Evolutionary conservation across 2,888 invertebrate genomes (phyloP).

Genomic region (Parasteatoda lunata): DNA sequence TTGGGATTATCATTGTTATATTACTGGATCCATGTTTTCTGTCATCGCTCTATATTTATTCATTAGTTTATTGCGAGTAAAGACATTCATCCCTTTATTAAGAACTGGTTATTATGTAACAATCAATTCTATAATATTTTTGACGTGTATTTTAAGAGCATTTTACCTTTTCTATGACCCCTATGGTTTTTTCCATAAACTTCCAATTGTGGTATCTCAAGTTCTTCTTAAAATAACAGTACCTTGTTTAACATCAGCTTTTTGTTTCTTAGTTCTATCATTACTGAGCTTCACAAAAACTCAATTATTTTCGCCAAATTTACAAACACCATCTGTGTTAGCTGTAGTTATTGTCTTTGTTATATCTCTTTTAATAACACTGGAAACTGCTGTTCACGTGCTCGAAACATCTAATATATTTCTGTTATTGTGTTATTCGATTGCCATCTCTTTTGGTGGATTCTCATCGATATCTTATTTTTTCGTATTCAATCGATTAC

Average conservation of each 20-base stretch:
- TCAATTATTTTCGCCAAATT: slow-evolving; percentile 74
- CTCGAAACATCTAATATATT: slow-evolving; percentile 71
- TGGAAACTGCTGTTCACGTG: slow-evolving; percentile 80
- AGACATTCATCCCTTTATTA: slow-evolving; percentile 83
- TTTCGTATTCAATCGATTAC: slow-evolving; percentile 73
- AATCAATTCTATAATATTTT: slow-evolving; percentile 86
- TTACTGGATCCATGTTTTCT: slow-evolving; percentile 88
- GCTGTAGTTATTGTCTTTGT: slow-evolving; percentile 86
- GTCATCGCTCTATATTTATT: slow-evolving; percentile 88
- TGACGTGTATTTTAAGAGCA: slow-evolving; percentile 84
- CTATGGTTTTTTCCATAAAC: slow-evolving; percentile 88
- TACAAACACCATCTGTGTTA: slow-evolving; percentile 86
- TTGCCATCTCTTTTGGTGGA: slow-evolving; percentile 89
- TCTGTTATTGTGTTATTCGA: slow-evolving; percentile 80
- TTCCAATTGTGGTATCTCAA: slow-evolving; percentile 85
- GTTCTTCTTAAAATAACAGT: slow-evolving; percentile 88
- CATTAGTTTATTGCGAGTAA: slow-evolving; percentile 87
- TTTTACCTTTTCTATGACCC: slow-evolving; percentile 93
- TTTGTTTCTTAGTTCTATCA: slow-evolving; percentile 89
- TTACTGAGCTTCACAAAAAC: slow-evolving; percentile 84
- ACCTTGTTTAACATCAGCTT: slow-evolving; percentile 90
- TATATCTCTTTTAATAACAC: slow-evolving; percentile 85
- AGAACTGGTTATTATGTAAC: slow-evolving; percentile 91
- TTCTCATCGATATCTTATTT: slow-evolving; percentile 89
- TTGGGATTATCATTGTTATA: slow-evolving; percentile 93